phyloP scores from a whole-genome alignment of 2,888 invertebrate genomes.

The Eupsilia transversa region DNA sequence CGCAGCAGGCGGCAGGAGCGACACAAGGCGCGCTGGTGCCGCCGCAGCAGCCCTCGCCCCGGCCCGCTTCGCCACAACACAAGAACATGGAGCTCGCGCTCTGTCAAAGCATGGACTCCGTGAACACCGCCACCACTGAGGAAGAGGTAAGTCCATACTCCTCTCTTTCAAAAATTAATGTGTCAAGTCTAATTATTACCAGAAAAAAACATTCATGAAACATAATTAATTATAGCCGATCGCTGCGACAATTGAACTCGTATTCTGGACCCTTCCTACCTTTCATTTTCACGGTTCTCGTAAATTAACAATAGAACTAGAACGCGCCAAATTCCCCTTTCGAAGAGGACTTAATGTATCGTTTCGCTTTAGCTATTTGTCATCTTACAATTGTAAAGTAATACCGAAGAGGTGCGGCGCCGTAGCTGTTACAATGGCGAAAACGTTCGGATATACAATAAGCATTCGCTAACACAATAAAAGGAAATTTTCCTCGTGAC shows the following conservation, averaged over 20 bases:
- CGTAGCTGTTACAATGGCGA: conserved; percentile 81
- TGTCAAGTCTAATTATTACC: conserved; percentile 2
- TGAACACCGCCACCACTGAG: conserved; percentile 98
- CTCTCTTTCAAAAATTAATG: background rate
- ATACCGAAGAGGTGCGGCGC: conserved; percentile 78
- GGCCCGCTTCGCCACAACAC: conserved; percentile 85
- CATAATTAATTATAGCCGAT: conserved; percentile 55
- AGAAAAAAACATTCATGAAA: conserved; percentile 25
- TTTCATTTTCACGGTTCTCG: conserved; percentile 63
- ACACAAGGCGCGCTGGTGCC: conserved; percentile 86
- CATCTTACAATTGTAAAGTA: conserved; percentile 84
- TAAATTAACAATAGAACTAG: conserved; percentile 75
- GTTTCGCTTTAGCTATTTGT: conserved; percentile 84
- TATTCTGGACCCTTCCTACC: conserved; percentile 63
- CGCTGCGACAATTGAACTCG: conserved; percentile 55
- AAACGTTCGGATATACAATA: conserved; percentile 86
- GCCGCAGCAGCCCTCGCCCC: conserved; percentile 87
- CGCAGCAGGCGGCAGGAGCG: conserved; percentile 84
- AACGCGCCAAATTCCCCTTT: conserved; percentile 73
- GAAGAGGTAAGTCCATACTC: conserved; percentile 96
- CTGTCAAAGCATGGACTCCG: conserved; percentile 99
- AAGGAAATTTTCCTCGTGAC: conserved; percentile 84
- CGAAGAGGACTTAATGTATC: conserved; percentile 79
- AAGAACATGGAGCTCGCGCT: conserved; percentile 93
- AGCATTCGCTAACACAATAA: conserved; percentile 88